Percentiles rank a stretch among this genome's conserved stretches.
These are phyloP conservation scores for Myrmecophaga tridactyla DNA, from an alignment of 2,113 vertebrate species.

Conservation along the genomic window DNA sequence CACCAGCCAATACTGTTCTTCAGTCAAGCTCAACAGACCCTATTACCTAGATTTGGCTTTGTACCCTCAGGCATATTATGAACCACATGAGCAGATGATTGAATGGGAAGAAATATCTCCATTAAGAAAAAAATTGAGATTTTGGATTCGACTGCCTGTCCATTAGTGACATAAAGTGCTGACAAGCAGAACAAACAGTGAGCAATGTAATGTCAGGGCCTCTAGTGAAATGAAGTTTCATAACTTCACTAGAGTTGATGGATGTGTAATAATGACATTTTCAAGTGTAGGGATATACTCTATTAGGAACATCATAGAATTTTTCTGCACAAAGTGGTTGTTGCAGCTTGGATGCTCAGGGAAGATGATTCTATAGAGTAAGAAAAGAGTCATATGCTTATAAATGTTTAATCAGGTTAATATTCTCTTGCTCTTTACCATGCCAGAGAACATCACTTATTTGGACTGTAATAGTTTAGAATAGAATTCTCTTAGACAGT, in stretches of 20 bases:
- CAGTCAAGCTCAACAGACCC: conserved; percentile 26
- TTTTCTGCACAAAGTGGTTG: conserved; percentile 31
- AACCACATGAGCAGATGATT: conserved; percentile 46
- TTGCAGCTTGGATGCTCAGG: conserved; percentile 49
- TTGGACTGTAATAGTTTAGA: conserved; percentile 19
- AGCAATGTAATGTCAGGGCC: conserved; percentile 65
- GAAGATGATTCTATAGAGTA: neutral
- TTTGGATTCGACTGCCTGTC: conserved; percentile 62
- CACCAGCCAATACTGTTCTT: neutral
- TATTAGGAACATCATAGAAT: conserved; percentile 59
- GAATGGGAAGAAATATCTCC: conserved; percentile 64
- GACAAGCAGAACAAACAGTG: conserved; percentile 71
- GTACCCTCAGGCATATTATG: conserved; percentile 31
- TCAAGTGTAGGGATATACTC: conserved; percentile 61
- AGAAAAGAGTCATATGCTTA: conserved; percentile 65
- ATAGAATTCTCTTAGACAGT: conserved; percentile 57
- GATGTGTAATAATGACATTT: conserved; percentile 69
- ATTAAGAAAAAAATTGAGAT: conserved; percentile 63
- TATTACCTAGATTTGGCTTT: conserved; percentile 68
- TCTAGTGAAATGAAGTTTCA: conserved; percentile 72
- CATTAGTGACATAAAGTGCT: conserved; percentile 73
- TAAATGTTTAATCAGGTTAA: conserved; percentile 72
- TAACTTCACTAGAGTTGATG: conserved; percentile 72
- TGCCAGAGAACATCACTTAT: conserved; percentile 19
- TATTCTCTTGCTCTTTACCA: conserved; percentile 67